Evolutionary conservation across 2,113 vertebrate genomes (phyloP).

Genomic region (Podarcis cretensis): DNA sequence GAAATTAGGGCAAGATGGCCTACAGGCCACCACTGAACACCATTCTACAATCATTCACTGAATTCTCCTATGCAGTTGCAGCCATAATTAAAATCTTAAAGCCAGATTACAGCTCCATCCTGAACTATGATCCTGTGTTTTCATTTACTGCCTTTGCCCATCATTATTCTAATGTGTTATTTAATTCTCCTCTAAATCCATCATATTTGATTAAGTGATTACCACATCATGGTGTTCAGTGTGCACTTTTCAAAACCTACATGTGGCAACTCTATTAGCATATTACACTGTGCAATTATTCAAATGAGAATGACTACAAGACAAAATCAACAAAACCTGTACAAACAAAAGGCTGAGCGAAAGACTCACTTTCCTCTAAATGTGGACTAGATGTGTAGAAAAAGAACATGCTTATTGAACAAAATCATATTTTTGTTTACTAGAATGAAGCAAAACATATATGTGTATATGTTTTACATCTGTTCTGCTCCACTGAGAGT

Average conservation of each 20-base stretch:
- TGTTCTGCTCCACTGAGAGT: background rate
- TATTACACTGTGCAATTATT: background rate
- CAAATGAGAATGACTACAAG: background rate
- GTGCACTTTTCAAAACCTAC: constrained; percentile 9
- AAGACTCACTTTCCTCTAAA: background rate
- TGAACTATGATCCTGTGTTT: constrained; percentile 15
- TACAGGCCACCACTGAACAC: background rate
- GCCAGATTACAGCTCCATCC: constrained; percentile 1
- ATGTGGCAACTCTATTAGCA: constrained; percentile 6
- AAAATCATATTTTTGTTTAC: background rate
- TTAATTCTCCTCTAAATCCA: constrained; percentile 14
- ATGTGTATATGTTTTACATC: background rate
- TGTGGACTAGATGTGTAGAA: background rate
- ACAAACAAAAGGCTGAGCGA: background rate
- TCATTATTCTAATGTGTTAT: constrained; percentile 24
- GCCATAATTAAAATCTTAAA: constrained; percentile 20
- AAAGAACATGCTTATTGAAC: background rate
- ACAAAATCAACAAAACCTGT: background rate
- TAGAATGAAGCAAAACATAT: background rate
- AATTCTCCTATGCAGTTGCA: background rate
- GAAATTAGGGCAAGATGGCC: background rate
- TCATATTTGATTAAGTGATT: constrained; percentile 25
- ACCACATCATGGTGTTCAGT: constrained; percentile 12
- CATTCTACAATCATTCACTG: background rate
- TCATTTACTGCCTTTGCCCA: constrained; percentile 24